Evolutionary conservation across 2,888 invertebrate species (phyloP), one percentile per base, ranked within the genome.

Genomic region (Julus scandinavius): DNA sequence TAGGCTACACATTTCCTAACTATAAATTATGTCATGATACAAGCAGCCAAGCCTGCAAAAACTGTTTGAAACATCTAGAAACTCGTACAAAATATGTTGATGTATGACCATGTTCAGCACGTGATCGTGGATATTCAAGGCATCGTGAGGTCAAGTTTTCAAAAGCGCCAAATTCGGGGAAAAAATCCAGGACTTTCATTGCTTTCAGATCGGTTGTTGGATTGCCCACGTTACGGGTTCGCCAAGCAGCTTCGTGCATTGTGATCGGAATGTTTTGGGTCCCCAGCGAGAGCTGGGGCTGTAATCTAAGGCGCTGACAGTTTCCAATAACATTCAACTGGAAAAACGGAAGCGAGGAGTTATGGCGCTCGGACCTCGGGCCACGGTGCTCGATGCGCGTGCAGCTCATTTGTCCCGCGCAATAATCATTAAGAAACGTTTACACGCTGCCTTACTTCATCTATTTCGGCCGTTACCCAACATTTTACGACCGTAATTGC

Each of bases 341-440:
- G 63, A 63, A 63, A n/a, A 63, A 63, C 63, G 63, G 63, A 63
- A 63, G 63, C 63, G 63, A 63, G 63, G 63, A 63, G 63, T 63
- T 63, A 63, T 63, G 63, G 63, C 63, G 63, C 63, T 63, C 63
- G 63, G 63, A 63, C 63, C 63, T 63, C 54, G 54, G 54, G 6
- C 54, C 54, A 13, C 54, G 54, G 11, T 15, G 54, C 63, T 17
- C 63, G 63, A 38, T 86, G 50, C 49, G 38, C 49, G 29, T 86
- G 49, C 49, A 50, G 86, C 50, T 86, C 86, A 45, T 86, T 84
- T 84, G 45, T 84, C 54, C 87, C 41, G 58, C 38, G 58, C 41
- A 72, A 87, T 87, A 87, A 87, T 87, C 87, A 87, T 87, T 87
- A 87, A 87, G 87, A 87, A 87, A 87, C 87, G 87, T 87, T 87